Evolutionary conservation across 2,888 invertebrate species (phyloP), one percentile per base, ranked within the genome.

Genomic region (Furcula furcula): DNA sequence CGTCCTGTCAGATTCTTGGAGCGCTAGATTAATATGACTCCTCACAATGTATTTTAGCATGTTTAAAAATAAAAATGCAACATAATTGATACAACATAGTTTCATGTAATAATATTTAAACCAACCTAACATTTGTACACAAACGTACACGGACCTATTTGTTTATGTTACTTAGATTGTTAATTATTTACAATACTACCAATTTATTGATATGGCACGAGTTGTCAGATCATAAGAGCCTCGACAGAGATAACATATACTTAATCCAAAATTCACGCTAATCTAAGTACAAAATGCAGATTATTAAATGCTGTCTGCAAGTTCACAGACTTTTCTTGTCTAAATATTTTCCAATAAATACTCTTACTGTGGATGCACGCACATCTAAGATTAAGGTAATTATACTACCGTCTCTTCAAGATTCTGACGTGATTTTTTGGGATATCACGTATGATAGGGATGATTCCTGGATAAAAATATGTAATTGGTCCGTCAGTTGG

Each of bases 141-240:
- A 20, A 20, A 3, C 2, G 7, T 7, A 9, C 20, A n/a, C 7
- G 3, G 16, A 3, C 6, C 16, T 4, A 16, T 16, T 4, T 6
- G 20, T 34, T 31, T 23, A 34, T 34, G 34, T 38, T 43, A 47
- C 46, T 48, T 51, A 45, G 34, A 34, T 45, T 52, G n/a, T 14
- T 27, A 46, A n/a, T n/a, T 58, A 64, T 64, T 63, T 64, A 64
- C 63, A 64, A 50, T 36, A 36, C 50, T 46, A 50, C 63, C 59
- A 51, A 42, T 25, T 20, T 10, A 28, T 19, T 6, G 7, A 27
- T 36, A 55, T 55, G 55, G 53, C 53, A 55, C 53, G 9, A 9
- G 9, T 15, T 15, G 22, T 32, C 32, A 3, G 12, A 7, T 4
- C 2, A 0, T n/a, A 23, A 11, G 15, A 5, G 15, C 14, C 27